phyloP scores from a whole-genome alignment of 2,888 invertebrate species.

The Dryomyza anilis region DNA sequence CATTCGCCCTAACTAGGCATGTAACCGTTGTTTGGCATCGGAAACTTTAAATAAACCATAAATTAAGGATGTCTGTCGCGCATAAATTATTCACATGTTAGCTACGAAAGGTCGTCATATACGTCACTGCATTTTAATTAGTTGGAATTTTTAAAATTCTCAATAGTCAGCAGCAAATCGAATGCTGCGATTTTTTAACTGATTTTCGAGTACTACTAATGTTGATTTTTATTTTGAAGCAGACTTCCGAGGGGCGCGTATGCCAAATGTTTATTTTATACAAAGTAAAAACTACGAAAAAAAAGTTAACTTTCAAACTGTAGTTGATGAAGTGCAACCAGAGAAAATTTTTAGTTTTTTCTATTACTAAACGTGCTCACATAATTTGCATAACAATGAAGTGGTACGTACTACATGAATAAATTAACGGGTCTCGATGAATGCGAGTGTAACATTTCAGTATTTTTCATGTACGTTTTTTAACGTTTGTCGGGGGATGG shows the following conservation, averaged over 20 bases:
- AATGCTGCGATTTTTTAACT: neutral
- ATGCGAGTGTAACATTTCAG: conserved; percentile 6
- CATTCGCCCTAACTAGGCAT: conserved; percentile 53
- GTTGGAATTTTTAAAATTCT: conserved; percentile 26
- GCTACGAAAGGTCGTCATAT: conserved; percentile 27
- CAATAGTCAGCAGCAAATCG: neutral
- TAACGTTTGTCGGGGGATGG: conserved; percentile 1
- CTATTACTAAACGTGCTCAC: no score
- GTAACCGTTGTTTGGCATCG: conserved; percentile 52
- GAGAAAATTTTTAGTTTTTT: conserved; percentile 33
- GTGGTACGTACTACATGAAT: conserved; percentile 19
- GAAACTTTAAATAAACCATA: conserved; percentile 43
- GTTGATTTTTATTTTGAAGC: no score
- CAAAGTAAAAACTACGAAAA: conserved; percentile 10
- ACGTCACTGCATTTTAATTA: conserved; percentile 51
- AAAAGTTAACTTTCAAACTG: conserved; percentile 16
- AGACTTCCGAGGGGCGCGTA: neutral
- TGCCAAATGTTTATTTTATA: conserved; percentile 15
- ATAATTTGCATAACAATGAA: conserved; percentile 37
- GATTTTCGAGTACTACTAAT: neutral
- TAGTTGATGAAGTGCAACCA: conserved; percentile 53
- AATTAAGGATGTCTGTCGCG: conserved; percentile 51
- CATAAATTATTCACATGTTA: conserved; percentile 55
- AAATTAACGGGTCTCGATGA: conserved; percentile 12
- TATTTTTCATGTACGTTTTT: neutral